phyloP scores from a whole-genome alignment of 2,113 vertebrate genomes.

The Lampris incognitus region DNA sequence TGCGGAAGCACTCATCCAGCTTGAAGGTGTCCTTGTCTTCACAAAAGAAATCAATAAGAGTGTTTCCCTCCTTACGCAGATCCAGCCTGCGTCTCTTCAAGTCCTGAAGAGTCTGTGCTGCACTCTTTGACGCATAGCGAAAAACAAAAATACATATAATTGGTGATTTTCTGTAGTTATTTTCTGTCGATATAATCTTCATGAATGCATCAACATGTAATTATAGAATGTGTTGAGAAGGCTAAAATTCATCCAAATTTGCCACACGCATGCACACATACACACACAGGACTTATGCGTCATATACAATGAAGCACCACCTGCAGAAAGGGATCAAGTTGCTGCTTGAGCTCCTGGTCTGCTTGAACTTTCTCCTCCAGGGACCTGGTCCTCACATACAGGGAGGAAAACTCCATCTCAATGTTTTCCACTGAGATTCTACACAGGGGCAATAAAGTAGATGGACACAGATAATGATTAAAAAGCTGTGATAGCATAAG shows the following conservation, averaged over 20 bases:
- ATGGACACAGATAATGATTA: neutral
- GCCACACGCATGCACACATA: too few relatives aligned
- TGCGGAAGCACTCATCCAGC: constrained; percentile 95
- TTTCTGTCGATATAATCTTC: constrained; percentile 21
- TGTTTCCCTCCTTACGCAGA: constrained; percentile 87
- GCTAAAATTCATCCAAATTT: too few relatives aligned
- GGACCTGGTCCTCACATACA: constrained; percentile 86
- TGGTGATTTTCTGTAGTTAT: neutral
- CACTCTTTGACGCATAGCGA: constrained; percentile 77
- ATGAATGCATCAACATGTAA: neutral
- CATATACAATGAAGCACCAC: constrained; percentile 72
- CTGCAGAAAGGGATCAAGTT: constrained; percentile 93
- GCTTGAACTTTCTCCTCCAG: constrained; percentile 88
- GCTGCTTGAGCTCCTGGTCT: constrained; percentile 87
- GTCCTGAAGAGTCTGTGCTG: constrained; percentile 86
- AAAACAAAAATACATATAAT: constrained; percentile 1
- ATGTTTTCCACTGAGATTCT: constrained; percentile 94
- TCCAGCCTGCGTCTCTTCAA: constrained; percentile 87
- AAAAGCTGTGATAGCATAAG: neutral
- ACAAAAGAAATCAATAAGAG: constrained; percentile 97
- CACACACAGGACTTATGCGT: neutral
- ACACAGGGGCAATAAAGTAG: constrained; percentile 33
- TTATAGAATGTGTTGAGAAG: too few relatives aligned
- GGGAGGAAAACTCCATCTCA: constrained; percentile 88
- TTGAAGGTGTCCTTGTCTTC: constrained; percentile 98